Base-by-base conservation (phyloP, 2,888 invertebrate species). In the Pyrocoelia pectoralis region DNA sequence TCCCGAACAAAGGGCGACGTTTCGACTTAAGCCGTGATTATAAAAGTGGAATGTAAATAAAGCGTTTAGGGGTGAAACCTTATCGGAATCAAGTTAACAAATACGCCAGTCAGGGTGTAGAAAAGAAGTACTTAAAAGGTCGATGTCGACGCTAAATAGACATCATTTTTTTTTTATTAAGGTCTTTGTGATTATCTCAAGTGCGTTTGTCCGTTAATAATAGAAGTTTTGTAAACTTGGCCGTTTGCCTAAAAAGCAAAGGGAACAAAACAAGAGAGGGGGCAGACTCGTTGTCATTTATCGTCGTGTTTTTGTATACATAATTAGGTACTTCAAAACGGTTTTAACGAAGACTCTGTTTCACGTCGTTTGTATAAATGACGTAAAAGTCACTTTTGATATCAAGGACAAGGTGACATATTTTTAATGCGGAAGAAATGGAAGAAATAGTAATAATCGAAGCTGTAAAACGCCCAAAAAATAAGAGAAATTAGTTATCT, bases 181-280 rank as follows among this genome's bases (percentile, higher is more conserved):
- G 50, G 51, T 57, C 65, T 61, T 65, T 65, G 59, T 65, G 65
- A 60, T 60, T 56, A 56, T 61, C 48, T 65, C 72, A 73, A 77
- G 76, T 76, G 76, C 74, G 77, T 77, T 77, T 76, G 77, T 72
- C 77, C 78, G 77, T 79, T 78, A 77, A 77, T 79, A 78, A 79
- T 79, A 75, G 73, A 74, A 75, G 76, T 77, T 79, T 76, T 77
- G 78, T 77, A 78, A 77, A 79, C 79, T 63, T 55, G 41, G 57
- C 50, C 43, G 57, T 63, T 57, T 63, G 57, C 29, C 29, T 55
- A 52, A 38, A 52, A 51, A 29, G n/a, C 9, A 55, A 52, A 56
- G 56, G 56, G 60, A 50, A 41, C 60, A 15, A n/a, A 43, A 43
- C 15, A 43, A 43, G 13, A 43, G 41, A 12, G 41, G 12, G 15